phyloP scores from a whole-genome alignment of 2,888 invertebrate species.

The Protonemura montana region DNA sequence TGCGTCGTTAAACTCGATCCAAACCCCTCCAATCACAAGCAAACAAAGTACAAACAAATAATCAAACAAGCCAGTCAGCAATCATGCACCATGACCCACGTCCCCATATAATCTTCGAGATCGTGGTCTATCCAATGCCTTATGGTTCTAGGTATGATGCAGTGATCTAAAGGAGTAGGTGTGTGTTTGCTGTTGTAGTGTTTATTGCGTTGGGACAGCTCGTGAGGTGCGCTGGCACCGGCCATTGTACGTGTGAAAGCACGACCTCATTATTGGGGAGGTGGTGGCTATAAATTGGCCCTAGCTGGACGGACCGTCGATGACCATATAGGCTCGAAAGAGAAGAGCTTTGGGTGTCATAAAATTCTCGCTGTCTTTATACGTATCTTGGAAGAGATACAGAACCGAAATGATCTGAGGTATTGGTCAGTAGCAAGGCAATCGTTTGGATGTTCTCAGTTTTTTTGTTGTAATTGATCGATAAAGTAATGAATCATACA shows the following conservation, averaged over 20 bases:
- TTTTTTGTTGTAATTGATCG: too few species aligned
- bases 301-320: neutral
- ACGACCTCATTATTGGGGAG: slow-evolving; percentile 26
- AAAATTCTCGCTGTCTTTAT: slow-evolving; percentile 19
- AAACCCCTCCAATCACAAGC: neutral
- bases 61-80: neutral
- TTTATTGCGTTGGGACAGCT: slow-evolving; percentile 7
- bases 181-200: neutral
- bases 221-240: neutral
- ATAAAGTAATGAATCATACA: too few species aligned
- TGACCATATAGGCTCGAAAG: neutral
- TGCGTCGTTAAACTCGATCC: neutral
- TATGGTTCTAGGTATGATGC: neutral
- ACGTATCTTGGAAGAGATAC: neutral
- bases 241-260: slow-evolving; percentile 18
- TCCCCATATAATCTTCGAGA: neutral
- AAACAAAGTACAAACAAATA: neutral
- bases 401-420: neutral
- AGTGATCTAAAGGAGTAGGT: neutral
- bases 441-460: too few species aligned
- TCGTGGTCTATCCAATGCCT: neutral
- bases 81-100: neutral
- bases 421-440: too few species aligned
- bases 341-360: slow-evolving; percentile 40
- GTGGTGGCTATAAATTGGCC: slow-evolving; percentile 24